Conservation (phyloP, 2,797 vertebrate genomes). For the Xenopus petersii region DNA sequence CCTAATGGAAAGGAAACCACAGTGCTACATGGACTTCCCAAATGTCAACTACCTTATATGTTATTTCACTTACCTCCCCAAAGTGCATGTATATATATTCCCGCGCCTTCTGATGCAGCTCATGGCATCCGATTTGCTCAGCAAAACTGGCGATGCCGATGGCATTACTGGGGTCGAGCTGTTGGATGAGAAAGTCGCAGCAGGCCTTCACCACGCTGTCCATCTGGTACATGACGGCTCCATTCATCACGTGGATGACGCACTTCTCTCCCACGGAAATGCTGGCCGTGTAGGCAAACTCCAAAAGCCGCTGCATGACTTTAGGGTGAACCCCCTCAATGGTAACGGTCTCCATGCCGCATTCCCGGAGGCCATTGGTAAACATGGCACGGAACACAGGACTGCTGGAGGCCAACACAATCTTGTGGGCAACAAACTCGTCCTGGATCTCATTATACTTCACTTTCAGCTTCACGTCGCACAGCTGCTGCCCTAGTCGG, state of each 20-base stretch:
- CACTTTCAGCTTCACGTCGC: conserved; percentile 87
- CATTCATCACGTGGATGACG: conserved; percentile 91
- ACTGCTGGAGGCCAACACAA: conserved; percentile 88
- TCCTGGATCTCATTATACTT: conserved; percentile 78
- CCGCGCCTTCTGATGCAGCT: conserved; percentile 87
- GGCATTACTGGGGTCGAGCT: conserved; percentile 93
- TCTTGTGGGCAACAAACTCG: conserved; percentile 88
- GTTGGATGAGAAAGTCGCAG: conserved; percentile 86
- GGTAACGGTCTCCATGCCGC: conserved; percentile 86
- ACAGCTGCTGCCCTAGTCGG: conserved; percentile 80
- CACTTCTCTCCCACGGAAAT: conserved; percentile 93
- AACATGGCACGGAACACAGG: conserved; percentile 94
- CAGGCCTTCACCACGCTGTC: conserved; percentile 93
- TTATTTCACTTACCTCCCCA: conserved; percentile 71
- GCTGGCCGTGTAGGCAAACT: conserved; percentile 94
- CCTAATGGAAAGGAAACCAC: too few relatives aligned
- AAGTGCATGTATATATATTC: conserved; percentile 97
- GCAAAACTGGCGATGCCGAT: conserved; percentile 94
- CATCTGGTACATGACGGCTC: conserved; percentile 95
- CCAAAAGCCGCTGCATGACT: conserved; percentile 88
- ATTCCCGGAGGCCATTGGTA: conserved; percentile 85
- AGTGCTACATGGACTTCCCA: too few relatives aligned
- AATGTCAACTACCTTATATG: too few relatives aligned
- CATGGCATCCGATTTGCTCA: conserved; percentile 84
- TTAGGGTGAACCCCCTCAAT: conserved; percentile 89